Evolutionary conservation across 2,888 invertebrate species (phyloP), one percentile per base, ranked within the genome.

Genomic region (Pachliopta kotzebuea): DNA sequence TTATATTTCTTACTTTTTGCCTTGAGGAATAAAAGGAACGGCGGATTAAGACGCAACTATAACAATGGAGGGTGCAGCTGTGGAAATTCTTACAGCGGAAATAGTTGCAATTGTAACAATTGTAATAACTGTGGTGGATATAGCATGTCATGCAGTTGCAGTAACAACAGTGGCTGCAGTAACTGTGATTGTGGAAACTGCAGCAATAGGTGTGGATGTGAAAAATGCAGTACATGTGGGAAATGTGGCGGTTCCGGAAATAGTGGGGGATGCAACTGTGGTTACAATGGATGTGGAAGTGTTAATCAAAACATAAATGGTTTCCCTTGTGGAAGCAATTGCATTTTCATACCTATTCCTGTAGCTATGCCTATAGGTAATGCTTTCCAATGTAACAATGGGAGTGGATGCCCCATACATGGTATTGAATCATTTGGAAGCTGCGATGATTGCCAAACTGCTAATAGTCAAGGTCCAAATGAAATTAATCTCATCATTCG

Each of bases 1-100:
- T 69, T 87, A 18, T 85, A 79, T 59, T 78, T 77, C 60, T 72
- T 88, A 2, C 71, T 88, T 50, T 76, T 84, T 50, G 80, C 85
- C 0, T 63, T 83, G 71, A 81, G 69, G 24, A 82, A 80, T 52
- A 75, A 74, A 56, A 71, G 63, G 31, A 65, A 63, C 52, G 45
- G 54, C 20, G 60, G 45, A 54, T 57, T 63, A n/a, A 60, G 56
- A 31, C 56, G 60, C 18, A 45, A 37, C 37, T 62, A 65, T 18
- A 67, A 66, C 2, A 68, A 63, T 56, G 52, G 70, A 54, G 65
- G 69, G 55, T 61, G 68, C 52, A 60, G 68, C 37, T 62, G 66
- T 61, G 67, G 71, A 58, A 63, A 63, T 53, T 45, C 42, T 42
- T 63, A 37, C 42, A 26, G 57, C 23, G 57, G 62, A 21, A 23